Evolutionary conservation across 2,888 invertebrate species (phyloP).

Genomic region (Apoda limacodes): DNA sequence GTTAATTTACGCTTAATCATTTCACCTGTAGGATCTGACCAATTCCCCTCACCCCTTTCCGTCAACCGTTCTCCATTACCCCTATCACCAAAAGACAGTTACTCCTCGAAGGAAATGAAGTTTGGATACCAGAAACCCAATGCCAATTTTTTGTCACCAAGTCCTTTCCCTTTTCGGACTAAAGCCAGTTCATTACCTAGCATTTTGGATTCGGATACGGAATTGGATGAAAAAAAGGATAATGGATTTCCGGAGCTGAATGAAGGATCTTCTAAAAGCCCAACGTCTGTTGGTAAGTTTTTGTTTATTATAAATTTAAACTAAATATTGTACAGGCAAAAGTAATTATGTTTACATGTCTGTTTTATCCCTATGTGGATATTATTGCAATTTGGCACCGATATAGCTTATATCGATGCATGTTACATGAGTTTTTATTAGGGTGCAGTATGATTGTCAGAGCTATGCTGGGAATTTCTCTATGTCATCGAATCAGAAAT

Average conservation of each 20-base stretch:
- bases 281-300: conserved; percentile 73
- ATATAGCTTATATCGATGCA: too few relatives aligned
- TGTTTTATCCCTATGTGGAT: too few relatives aligned
- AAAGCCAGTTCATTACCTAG: conserved; percentile 85
- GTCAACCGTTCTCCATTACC: conserved; percentile 42
- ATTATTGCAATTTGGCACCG: too few relatives aligned
- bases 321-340: too few relatives aligned
- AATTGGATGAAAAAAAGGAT: conserved; percentile 67
- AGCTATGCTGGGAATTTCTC: too few relatives aligned
- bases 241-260: conserved; percentile 53
- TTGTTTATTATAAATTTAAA: too few relatives aligned
- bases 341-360: too few relatives aligned
- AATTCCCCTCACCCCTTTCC: conserved; percentile 45
- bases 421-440: too few relatives aligned
- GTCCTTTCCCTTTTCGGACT: conserved; percentile 67
- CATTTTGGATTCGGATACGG: conserved; percentile 82
- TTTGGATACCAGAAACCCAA: conserved; percentile 29
- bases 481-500: too few relatives aligned
- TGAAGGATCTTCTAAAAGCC: conserved; percentile 73
- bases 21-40: conserved; percentile 68
- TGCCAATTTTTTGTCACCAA: conserved; percentile 70
- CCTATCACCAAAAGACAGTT: conserved; percentile 30
- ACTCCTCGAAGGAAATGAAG: conserved; percentile 29
- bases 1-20: conserved; percentile 71
- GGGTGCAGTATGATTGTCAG: too few relatives aligned